phyloP scores from a whole-genome alignment of 2,113 vertebrate species.

The Anarhynchus alexandrinus region DNA sequence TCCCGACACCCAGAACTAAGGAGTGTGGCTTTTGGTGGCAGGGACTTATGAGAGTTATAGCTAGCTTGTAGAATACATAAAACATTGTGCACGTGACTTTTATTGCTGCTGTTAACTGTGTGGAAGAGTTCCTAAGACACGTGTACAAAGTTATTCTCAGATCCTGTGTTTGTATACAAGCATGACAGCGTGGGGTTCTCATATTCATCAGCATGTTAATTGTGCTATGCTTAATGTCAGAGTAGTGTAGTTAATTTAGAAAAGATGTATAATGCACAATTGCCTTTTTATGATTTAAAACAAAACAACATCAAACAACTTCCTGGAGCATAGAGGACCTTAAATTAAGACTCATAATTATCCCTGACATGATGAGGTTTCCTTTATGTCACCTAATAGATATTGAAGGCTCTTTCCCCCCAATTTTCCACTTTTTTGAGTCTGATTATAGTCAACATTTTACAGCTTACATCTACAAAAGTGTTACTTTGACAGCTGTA shows the following conservation, averaged over 20 bases:
- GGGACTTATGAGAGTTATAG: not conserved
- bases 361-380: not conserved
- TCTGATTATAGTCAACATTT: not conserved
- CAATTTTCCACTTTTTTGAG: not conserved
- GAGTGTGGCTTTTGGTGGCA: not conserved
- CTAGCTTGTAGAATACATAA: not conserved
- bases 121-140: not conserved
- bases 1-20: not conserved
- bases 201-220: not conserved
- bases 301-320: not conserved
- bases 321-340: not conserved
- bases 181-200: rapidly evolving
- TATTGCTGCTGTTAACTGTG: not conserved
- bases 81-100: not conserved
- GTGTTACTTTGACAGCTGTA: not conserved
- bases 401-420: not conserved
- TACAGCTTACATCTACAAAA: not conserved
- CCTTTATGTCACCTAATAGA: not conserved
- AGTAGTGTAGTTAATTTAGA: not conserved
- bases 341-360: not conserved
- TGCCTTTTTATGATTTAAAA: not conserved
- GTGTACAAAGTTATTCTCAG: not conserved
- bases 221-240: not conserved
- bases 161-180: not conserved
- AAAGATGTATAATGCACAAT: not conserved